Evolutionary conservation across 2,113 vertebrate genomes (phyloP), one percentile per base, ranked within the genome.

Genomic region (Sylvilagus bachmani): DNA sequence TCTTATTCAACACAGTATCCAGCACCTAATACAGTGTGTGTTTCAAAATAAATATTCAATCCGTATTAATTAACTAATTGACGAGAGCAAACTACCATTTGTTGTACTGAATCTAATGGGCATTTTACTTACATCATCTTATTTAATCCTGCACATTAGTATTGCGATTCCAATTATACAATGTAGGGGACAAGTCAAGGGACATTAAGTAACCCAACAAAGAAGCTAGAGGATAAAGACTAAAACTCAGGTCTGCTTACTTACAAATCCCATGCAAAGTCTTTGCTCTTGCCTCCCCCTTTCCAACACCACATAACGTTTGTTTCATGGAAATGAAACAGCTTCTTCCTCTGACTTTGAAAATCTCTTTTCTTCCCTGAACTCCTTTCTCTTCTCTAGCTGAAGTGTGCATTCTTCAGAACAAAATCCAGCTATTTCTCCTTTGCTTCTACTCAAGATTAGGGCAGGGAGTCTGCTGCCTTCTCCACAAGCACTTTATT

Each of bases 361-460:
- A 64, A 82, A 75, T 21, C 51, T 94, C 44, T 87, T 75, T 51
- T 67, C 69, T 79, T 82, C 27, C 22, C 14, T 2, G 71, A n/a
- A 8, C 31, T n/a, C 64, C 87, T 67, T 70, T 90, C n/a, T 67
- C 85, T 66, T 92, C 38, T 94, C 70, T 25, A 61, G 69, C 24
- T 89, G 7, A 69, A 36, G 10, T 22, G 36, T 53, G 6, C 12
- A 44, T 29, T 78, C 36, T 31, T 29, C 24, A 25, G 17, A 93
- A 64, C 1, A 6, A 86, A 92, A 89, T 44, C 38, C 36, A 25
- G 17, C 24, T 4, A 67, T 85, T 85, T 93, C 66, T 92, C 25
- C 70, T 89, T 73, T 71, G 24, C 55, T 36, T 93, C 74, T 38
- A 58, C 66, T 90, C 66, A 58, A 84, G 49, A 91, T 91, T 81